These are phyloP conservation scores for Porphyrio hochstetteri DNA, from an alignment of 2,113 vertebrate species.

Conservation along the genomic window DNA sequence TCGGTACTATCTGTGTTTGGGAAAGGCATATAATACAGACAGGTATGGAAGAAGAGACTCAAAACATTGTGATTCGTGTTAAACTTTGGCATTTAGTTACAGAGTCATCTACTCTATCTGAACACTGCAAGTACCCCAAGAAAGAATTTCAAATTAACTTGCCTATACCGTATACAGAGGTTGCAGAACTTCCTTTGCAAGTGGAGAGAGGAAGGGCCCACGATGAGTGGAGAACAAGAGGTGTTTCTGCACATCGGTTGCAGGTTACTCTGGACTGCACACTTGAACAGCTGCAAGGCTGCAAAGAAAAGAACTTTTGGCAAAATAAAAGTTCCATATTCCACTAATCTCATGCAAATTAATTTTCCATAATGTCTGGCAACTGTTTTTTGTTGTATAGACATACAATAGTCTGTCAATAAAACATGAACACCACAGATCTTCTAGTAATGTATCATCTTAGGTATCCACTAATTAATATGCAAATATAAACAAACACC, in stretches of 20 bases:
- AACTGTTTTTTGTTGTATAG: background rate
- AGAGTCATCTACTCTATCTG: background rate
- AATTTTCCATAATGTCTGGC: slow-evolving; percentile 63
- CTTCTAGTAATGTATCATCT: slow-evolving; percentile 71
- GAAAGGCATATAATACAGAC: background rate
- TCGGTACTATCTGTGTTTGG: background rate
- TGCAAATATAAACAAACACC: slow-evolving; percentile 76
- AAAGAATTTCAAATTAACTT: background rate
- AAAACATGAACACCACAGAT: slow-evolving; percentile 68
- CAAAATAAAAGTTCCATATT: slow-evolving; percentile 47
- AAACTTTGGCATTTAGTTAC: background rate
- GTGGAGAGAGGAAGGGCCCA: background rate
- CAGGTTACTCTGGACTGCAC: background rate
- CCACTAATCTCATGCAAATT: slow-evolving; percentile 28
- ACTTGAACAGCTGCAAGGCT: background rate
- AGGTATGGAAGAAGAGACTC: background rate
- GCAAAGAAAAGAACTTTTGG: background rate
- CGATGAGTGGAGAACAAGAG: background rate
- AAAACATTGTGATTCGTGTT: background rate
- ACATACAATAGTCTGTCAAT: slow-evolving; percentile 64
- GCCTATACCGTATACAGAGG: too few species aligned
- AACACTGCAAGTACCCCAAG: background rate
- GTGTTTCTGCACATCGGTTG: background rate
- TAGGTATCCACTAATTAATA: slow-evolving; percentile 73
- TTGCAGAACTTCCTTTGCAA: background rate